These are phyloP conservation scores for Crotalus tigris DNA, from an alignment of 2,113 vertebrate species.

Conservation along the genomic window DNA sequence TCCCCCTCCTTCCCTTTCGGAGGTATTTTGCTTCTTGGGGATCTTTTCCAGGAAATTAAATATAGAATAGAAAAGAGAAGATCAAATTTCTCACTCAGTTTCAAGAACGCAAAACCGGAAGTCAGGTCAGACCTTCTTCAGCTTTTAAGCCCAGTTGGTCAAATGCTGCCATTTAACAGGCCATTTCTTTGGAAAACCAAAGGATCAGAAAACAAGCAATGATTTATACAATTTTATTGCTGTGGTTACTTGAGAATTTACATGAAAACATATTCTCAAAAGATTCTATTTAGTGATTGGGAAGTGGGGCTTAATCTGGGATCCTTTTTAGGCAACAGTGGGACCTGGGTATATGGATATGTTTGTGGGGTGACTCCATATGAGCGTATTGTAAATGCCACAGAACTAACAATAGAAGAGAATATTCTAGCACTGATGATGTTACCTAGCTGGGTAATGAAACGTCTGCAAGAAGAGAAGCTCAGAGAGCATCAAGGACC, in stretches of 20 bases:
- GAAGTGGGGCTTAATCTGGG: background rate
- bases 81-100: too few relatives aligned
- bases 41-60: too few relatives aligned
- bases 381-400: background rate
- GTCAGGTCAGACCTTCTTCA: too few relatives aligned
- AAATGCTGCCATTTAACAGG: background rate
- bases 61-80: too few relatives aligned
- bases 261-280: background rate
- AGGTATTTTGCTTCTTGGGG: too few relatives aligned
- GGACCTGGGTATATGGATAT: background rate
- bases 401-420: background rate
- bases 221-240: background rate
- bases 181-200: too few relatives aligned
- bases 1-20: too few relatives aligned
- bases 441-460: background rate
- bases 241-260: too few relatives aligned
- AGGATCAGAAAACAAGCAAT: background rate
- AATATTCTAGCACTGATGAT: background rate
- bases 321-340: background rate
- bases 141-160: background rate
- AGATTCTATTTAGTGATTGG: background rate
- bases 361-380: background rate
- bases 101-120: too few relatives aligned
- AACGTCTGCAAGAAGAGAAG: background rate
- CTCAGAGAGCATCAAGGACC: background rate